Evolutionary conservation across 2,888 invertebrate genomes (phyloP).

Genomic region (Chrysolina oricalcia): DNA sequence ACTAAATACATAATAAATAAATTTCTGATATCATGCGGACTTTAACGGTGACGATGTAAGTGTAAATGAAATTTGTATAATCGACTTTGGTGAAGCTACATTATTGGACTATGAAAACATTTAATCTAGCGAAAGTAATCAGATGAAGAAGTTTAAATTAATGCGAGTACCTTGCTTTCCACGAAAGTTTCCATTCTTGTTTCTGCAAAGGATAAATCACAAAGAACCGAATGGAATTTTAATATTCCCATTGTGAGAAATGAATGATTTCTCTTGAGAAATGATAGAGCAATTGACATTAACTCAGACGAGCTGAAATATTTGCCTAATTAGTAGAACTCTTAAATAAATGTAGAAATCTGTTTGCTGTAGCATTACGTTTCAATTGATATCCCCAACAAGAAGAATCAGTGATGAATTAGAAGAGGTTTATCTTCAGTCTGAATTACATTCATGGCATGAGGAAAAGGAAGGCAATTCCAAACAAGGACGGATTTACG

Average conservation of each 20-base stretch:
- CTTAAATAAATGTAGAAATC: background rate
- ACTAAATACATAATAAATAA: too few species aligned
- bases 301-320: background rate
- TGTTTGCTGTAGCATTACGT: background rate
- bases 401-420: background rate
- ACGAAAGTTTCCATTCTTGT: background rate
- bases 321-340: constrained; percentile 1
- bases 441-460: background rate
- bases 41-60: too few species aligned
- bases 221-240: background rate
- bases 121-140: background rate
- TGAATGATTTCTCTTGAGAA: background rate
- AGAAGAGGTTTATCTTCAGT: background rate
- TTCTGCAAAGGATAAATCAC: background rate
- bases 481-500: too few species aligned
- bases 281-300: background rate
- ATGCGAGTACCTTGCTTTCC: background rate
- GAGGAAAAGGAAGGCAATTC: background rate
- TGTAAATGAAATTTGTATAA: too few species aligned
- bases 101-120: background rate
- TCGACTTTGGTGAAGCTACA: background rate
- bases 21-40: too few species aligned
- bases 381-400: constrained; percentile 3
- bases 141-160: background rate
- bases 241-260: background rate